Evolutionary conservation across 2,888 invertebrate genomes (phyloP), one percentile per base, ranked within the genome.

Genomic region (Nemotelus nigrinus): DNA sequence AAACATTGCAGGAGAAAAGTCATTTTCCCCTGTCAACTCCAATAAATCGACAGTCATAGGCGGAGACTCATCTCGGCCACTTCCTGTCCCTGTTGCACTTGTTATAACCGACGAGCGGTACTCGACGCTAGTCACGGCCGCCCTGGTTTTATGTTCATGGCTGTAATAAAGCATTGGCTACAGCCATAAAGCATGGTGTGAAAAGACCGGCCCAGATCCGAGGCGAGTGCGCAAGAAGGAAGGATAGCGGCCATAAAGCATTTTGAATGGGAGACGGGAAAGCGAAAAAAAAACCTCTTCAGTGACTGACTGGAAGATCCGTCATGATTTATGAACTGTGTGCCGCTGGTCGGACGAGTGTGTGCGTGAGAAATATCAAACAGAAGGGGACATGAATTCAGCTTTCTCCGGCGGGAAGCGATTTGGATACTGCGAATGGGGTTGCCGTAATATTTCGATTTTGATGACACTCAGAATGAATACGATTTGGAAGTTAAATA

Each of bases 131-230:
- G 47, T 53, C 76, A 71, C 71, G 76, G 76, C 57, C 79, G 76
- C 72, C 60, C 74, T 72, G 77, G 58, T 68, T 75, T 47, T 45
- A 55, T 67, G 55, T 68, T 45, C 67, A 77, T 68, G 67, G 68
- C 78, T 82, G 85, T 83, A 84, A 87, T 87, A 87, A 87, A 87
- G 84, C 85, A 86, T 87, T 84, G 83, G 82, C 81, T 83, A 83
- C 84, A 83, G 85, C 84, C 85, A 87, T 87, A 87, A 87, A 87
- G 82, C 84, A 87, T 85, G 79, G 82, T 84, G 82, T 67, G 82
- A 86, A 80, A 76, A 82, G 83, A 83, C 75, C 77, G 81, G 80
- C 76, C 81, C 80, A 83, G 82, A 82, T 80, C 79, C 80, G 77
- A 78, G 79, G 77, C 80, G 80, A 77, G 76, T 79, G 80, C 79